Evolutionary conservation across 2,113 vertebrate genomes (phyloP).

Genomic region (Onychostoma macrolepis): DNA sequence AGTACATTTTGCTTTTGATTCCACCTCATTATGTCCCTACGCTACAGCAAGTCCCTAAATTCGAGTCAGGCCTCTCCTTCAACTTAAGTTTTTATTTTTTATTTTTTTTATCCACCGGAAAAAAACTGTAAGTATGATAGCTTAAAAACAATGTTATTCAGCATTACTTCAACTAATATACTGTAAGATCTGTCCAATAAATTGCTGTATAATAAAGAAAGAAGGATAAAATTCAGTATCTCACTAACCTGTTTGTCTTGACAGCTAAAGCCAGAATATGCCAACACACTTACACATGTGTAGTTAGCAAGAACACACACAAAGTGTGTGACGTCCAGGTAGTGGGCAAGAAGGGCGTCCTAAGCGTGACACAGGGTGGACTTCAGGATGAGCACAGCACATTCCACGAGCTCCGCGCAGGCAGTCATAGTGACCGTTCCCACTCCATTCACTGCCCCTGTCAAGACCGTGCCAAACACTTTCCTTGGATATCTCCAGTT

Average conservation of each 20-base stretch:
- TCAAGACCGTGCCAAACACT: background rate
- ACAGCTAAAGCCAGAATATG: slow-evolving; percentile 6
- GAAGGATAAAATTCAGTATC: background rate
- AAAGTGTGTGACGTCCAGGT: slow-evolving; percentile 11
- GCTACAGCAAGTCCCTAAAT: background rate
- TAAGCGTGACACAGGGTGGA: slow-evolving; percentile 36
- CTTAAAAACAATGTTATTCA: background rate
- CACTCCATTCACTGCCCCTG: background rate
- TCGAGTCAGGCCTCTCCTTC: background rate
- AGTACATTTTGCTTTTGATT: too few relatives aligned
- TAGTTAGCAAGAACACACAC: background rate
- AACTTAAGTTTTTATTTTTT: background rate
- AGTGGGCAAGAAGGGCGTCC: background rate
- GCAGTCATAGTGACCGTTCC: background rate
- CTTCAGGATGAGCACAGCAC: slow-evolving; percentile 54
- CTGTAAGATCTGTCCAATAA: background rate
- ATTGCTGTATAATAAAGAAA: background rate
- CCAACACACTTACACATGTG: background rate
- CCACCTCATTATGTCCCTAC: too few relatives aligned
- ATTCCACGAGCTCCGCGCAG: slow-evolving; percentile 48
- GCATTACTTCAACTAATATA: background rate
- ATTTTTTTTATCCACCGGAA: background rate
- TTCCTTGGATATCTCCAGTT: background rate
- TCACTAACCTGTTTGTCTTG: slow-evolving; percentile 17
- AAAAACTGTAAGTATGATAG: background rate